Evolutionary conservation across 2,113 vertebrate genomes (phyloP).

Genomic region (Gobius niger): DNA sequence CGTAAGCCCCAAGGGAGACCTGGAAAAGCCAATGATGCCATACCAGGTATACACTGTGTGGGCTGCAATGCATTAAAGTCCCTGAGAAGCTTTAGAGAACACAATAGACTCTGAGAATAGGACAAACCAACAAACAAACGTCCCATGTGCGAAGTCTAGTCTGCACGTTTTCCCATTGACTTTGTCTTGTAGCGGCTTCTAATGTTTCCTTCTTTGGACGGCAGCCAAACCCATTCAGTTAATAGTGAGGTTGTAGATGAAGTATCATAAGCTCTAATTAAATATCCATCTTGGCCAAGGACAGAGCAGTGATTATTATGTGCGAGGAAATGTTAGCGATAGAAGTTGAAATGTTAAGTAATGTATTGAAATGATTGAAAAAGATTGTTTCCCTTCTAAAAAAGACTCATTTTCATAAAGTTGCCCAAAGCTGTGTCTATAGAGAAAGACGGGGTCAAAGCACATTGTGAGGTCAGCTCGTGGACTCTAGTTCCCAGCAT

Average conservation of each 20-base stretch:
- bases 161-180: not conserved
- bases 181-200: not conserved
- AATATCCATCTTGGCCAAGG: not conserved
- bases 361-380: no score
- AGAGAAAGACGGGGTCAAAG: no score
- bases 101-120: no score
- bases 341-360: no score
- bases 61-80: not conserved
- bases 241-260: not conserved
- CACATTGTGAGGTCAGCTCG: no score
- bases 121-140: no score
- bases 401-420: no score
- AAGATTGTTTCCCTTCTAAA: no score
- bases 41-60: not conserved
- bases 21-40: constrained; percentile 40
- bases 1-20: constrained; percentile 30
- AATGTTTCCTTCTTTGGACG: not conserved
- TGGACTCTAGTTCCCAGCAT: not conserved
- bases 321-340: not conserved
- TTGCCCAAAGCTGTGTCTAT: no score
- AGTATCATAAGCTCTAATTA: not conserved
- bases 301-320: not conserved
- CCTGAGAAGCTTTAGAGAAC: no score
- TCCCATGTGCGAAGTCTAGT: not conserved
- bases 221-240: not conserved